Conservation (phyloP, 1,140 invertebrate genomes). For the Lasioglossum albipes region DNA sequence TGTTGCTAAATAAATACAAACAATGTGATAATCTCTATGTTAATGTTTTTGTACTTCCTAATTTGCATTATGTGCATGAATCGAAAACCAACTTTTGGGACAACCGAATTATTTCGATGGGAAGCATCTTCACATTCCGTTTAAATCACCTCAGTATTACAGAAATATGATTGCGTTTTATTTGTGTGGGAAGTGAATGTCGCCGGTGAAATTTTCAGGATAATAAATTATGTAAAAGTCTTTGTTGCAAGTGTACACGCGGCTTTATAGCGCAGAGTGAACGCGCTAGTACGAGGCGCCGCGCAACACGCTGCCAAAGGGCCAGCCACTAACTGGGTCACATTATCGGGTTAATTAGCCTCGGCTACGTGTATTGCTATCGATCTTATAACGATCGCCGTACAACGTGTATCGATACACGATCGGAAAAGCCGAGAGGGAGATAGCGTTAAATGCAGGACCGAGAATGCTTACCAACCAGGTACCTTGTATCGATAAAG, state of each 20-base stretch:
- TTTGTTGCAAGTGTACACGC: conserved; percentile 2
- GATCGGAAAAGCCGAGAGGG: conserved; percentile 14
- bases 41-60: too few species aligned
- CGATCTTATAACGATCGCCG: conserved; percentile 52
- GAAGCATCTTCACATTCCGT: too few species aligned
- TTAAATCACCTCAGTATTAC: too few species aligned
- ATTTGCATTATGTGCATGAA: too few species aligned
- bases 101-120: too few species aligned
- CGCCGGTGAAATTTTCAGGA: not conserved
- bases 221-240: not conserved
- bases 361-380: conserved; percentile 52
- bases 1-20: too few species aligned
- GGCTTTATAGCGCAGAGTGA: conserved; percentile 18
- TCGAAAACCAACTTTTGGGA: too few species aligned
- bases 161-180: too few species aligned
- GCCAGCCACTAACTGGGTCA: conserved; percentile 48
- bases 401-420: conserved; percentile 41
- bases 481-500: conserved; percentile 15
- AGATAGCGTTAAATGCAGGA: conserved; percentile 30
- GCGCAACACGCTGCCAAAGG: conserved; percentile 31
- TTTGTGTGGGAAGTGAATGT: not conserved
- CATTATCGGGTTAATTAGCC: conserved; percentile 72
- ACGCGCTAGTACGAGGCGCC: conserved; percentile 28
- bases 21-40: too few species aligned
- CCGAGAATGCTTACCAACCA: conserved; percentile 18